These are phyloP conservation scores for Macrosteles quadrilineatus DNA, from an alignment of 1,140 invertebrate species.

Conservation along the genomic window DNA sequence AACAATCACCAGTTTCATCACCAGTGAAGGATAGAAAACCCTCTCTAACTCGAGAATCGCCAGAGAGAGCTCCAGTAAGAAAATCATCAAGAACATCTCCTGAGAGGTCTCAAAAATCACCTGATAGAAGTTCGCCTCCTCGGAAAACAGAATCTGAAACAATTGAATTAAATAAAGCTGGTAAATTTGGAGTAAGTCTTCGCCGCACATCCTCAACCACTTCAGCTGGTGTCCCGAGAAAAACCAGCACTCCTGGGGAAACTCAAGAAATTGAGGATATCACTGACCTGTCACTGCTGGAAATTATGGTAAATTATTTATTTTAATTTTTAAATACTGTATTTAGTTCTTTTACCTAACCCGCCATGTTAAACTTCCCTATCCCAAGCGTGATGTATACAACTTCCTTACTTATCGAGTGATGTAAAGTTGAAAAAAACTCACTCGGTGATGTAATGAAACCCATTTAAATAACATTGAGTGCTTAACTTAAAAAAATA, in stretches of 20 bases:
- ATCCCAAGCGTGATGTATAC: too few relatives aligned
- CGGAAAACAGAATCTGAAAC: constrained; percentile 19
- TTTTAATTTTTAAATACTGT: constrained; percentile 18
- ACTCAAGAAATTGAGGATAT: constrained; percentile 67
- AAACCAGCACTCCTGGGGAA: constrained; percentile 40
- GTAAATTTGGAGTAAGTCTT: constrained; percentile 65
- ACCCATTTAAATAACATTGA: too few relatives aligned
- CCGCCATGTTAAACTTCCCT: too few relatives aligned
- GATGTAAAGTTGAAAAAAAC: too few relatives aligned
- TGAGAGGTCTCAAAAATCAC: constrained; percentile 21
- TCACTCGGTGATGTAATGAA: too few relatives aligned
- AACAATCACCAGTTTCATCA: background rate
- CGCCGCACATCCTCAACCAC: constrained; percentile 53
- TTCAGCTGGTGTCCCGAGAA: background rate
- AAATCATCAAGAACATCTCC: constrained; percentile 29
- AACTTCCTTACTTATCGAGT: too few relatives aligned
- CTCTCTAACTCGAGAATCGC: constrained; percentile 11
- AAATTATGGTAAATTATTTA: constrained; percentile 61
- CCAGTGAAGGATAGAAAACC: constrained; percentile 20
- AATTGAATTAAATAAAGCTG: constrained; percentile 41
- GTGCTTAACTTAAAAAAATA: too few relatives aligned
- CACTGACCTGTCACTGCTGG: constrained; percentile 65
- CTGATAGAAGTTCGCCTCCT: constrained; percentile 28
- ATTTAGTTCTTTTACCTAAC: too few relatives aligned
- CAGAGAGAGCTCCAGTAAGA: constrained; percentile 19